Evolutionary conservation across 2,113 vertebrate genomes (phyloP), one percentile per base, ranked within the genome.

Genomic region (Cisticola juncidis): DNA sequence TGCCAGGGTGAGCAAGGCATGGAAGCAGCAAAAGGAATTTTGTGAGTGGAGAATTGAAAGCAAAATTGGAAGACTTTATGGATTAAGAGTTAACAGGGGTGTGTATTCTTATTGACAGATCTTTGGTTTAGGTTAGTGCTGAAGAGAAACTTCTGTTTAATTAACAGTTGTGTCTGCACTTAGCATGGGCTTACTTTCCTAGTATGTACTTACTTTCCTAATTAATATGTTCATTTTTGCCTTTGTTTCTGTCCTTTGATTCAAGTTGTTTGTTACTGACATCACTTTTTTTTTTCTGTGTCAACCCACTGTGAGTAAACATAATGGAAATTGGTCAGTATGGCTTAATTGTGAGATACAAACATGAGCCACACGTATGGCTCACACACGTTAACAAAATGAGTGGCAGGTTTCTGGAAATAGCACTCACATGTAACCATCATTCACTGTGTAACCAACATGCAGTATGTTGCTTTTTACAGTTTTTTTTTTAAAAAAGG

Each of bases 31-130:
- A 79, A 78, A 22, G 6, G 11, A 22, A 15, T 82, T 87, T 56
- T 40, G 29, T 40, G 48, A 74, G 40, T 6, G 9, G 31, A 54
- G 25, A 71, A 35, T 2, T n/a, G 35, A 66, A 94, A 91, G 31
- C 9, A 84, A 83, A 81, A 78, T 2, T 60, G 23, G 12, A 53
- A 88, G 40, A 77, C 1, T 0, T 71, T 21, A 19, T 19, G 50
- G 53, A 38, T 56, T 38, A 79, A 28, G 26, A 47, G 22, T 35
- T n/a, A 72, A 42, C 21, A 54, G 11, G 7, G 7, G 2, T 62
- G 7, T 36, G 9, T 0, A 0, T 22, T 74, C 28, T 25, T 74
- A 23, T 29, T 69, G 69, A 38, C 14, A 40, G 45, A 44, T n/a
- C 23, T 73, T 53, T 58, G 11, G 14, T 54, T 86, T 51, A 51